Evolutionary conservation across 2,888 invertebrate species (phyloP), one percentile per base, ranked within the genome.

Genomic region (Drosophila limbata): DNA sequence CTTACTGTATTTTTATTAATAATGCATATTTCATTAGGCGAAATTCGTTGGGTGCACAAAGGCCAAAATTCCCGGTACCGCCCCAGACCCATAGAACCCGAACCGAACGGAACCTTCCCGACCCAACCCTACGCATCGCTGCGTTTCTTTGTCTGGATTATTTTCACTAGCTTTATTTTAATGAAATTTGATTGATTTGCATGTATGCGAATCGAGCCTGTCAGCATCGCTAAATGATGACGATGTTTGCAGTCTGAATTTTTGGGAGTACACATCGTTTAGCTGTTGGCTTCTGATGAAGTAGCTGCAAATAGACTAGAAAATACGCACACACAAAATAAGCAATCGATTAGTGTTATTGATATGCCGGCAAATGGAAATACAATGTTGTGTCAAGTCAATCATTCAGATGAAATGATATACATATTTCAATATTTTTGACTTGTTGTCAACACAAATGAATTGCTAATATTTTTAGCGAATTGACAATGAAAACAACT

Each of bases 111-210:
- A 25, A 25, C 25, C 25, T 25, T 25, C 1, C 25, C 25, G 5
- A 6, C 25, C 25, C 21, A 25, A 25, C 21, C 21, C 21, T 4
- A 25, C 21, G 21, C 4, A 15, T 8, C 21, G 9, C 35, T 13
- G 21, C 39, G 10, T 5, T n/a, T 42, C 55, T 8, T n/a, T 39
- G 21, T 59, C 17, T 48, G 52, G 56, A 44, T 67, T 73, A 57
- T 71, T 74, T 73, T 78, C 68, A 56, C 57, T 70, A 57, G 70
- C 65, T 69, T 81, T 66, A 68, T 60, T 73, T 81, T 75, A 81
- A 87, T 82, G 69, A 69, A 81, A 78, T 81, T 78, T 87, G 82
- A 82, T 83, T 88, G 88, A 88, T 88, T 88, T 88, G 88, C 88
- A 81, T 37, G 35, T 35, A 13, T 35, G 35, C 48, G 60, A 81